A percentile compares a stretch with the other conserved stretches of the same genome.
These are phyloP conservation scores for Diuraphis noxia DNA, from an alignment of 1,140 invertebrate species.

Conservation along the genomic window DNA sequence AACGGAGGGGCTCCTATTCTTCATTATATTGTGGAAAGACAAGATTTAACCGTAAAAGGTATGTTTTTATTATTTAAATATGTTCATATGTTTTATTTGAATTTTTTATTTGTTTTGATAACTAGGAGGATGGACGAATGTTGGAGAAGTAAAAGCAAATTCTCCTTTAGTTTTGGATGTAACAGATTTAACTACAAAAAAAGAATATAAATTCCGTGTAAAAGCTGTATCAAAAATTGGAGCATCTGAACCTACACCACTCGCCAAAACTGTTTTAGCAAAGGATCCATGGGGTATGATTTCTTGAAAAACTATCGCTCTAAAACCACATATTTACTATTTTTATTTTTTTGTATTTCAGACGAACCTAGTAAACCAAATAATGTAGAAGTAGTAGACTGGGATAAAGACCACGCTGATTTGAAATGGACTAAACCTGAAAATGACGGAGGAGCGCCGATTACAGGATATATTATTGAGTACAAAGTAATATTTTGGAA, in stretches of 20 bases:
- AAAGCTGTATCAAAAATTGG: slow-evolving; percentile 90
- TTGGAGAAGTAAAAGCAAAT: slow-evolving; percentile 70
- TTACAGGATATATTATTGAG: slow-evolving; percentile 91
- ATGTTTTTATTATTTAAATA: slow-evolving; percentile 55
- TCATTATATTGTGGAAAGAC: slow-evolving; percentile 93
- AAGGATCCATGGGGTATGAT: slow-evolving; percentile 95
- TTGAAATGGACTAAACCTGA: slow-evolving; percentile 89
- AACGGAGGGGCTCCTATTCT: slow-evolving; percentile 89
- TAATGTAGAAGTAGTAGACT: slow-evolving; percentile 87
- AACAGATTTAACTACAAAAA: slow-evolving; percentile 82
- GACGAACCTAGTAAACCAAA: slow-evolving; percentile 92
- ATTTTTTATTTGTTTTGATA: slow-evolving; percentile 3
- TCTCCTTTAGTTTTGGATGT: slow-evolving; percentile 78
- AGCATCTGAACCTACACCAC: slow-evolving; percentile 82
- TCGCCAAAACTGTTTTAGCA: slow-evolving; percentile 83
- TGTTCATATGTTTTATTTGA: not conserved
- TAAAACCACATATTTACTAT: not conserved
- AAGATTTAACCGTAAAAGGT: slow-evolving; percentile 85
- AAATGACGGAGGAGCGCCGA: slow-evolving; percentile 90
- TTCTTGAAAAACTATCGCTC: not conserved
- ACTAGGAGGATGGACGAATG: slow-evolving; percentile 72
- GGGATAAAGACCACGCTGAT: slow-evolving; percentile 95
- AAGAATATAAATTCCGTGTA: slow-evolving; percentile 93
- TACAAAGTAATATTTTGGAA: slow-evolving; percentile 66
- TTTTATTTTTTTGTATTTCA: slow-evolving; percentile 58